phyloP scores from a whole-genome alignment of 2,113 vertebrate species.

The Lepidothrix coronata region DNA sequence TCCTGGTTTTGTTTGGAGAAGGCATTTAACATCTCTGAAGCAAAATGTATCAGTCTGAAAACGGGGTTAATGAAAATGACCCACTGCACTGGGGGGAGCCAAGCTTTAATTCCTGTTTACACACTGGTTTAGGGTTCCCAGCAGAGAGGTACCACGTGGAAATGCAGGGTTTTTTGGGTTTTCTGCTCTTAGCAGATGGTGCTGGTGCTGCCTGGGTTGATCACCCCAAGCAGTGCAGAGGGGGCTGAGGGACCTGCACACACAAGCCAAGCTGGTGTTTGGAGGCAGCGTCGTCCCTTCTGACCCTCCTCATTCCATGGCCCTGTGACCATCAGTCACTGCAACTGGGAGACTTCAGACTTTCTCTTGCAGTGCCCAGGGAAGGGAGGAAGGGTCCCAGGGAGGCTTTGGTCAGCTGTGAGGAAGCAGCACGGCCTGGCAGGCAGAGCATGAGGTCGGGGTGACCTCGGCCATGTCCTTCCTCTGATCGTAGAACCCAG shows the following conservation, averaged over 20 bases:
- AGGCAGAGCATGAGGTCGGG: neutral
- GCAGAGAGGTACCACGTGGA: neutral
- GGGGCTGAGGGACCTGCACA: neutral
- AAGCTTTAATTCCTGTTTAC: neutral
- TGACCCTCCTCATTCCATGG: neutral
- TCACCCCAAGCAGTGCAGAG: neutral
- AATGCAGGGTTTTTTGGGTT: neutral
- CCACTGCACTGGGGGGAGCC: neutral
- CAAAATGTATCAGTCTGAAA: neutral
- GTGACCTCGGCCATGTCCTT: neutral
- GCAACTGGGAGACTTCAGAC: too few species aligned
- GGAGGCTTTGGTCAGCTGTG: neutral
- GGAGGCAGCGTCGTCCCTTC: neutral
- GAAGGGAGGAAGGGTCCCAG: neutral
- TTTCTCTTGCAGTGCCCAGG: neutral
- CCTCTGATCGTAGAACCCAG: neutral
- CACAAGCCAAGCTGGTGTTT: fast-evolving
- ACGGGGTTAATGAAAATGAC: neutral
- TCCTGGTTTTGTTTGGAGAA: neutral
- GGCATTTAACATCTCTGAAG: neutral
- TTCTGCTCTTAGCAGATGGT: neutral
- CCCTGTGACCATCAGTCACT: neutral
- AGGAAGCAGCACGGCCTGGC: neutral
- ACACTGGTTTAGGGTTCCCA: neutral
- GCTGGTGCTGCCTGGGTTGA: neutral